These are phyloP conservation scores for Burhinus bistriatus DNA, from an alignment of 2,113 vertebrate species.

Conservation along the genomic window DNA sequence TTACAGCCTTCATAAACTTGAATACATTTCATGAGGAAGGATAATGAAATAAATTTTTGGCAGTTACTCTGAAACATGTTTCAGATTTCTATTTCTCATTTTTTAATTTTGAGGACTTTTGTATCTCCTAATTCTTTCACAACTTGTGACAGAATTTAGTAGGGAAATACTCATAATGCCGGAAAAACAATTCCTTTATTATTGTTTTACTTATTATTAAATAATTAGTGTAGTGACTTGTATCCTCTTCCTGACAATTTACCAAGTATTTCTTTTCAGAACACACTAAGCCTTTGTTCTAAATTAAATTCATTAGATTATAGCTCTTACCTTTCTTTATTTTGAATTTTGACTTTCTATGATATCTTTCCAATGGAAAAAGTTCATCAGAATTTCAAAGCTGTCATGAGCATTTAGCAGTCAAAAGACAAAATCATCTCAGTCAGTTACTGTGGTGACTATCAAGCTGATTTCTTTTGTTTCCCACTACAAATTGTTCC, in stretches of 20 bases:
- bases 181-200: not conserved
- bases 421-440: not conserved
- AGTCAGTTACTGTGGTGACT: not conserved
- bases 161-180: not conserved
- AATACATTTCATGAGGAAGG: not conserved
- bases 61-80: not conserved
- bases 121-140: not conserved
- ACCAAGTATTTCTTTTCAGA: not conserved
- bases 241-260: not conserved
- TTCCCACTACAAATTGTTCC: not conserved
- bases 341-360: not conserved
- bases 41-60: not conserved
- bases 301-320: not conserved
- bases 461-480: not conserved
- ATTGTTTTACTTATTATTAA: not conserved
- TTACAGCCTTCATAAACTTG: not conserved
- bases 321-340: not conserved
- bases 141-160: not conserved
- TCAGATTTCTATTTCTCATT: not conserved
- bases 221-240: not conserved
- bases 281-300: not conserved
- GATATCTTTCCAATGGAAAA: not conserved
- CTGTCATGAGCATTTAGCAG: not conserved
- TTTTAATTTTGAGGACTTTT: not conserved
- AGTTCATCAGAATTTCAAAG: not conserved